Evolutionary conservation across 1,140 invertebrate species (phyloP).

Genomic region (Calephelis virginiensis): DNA sequence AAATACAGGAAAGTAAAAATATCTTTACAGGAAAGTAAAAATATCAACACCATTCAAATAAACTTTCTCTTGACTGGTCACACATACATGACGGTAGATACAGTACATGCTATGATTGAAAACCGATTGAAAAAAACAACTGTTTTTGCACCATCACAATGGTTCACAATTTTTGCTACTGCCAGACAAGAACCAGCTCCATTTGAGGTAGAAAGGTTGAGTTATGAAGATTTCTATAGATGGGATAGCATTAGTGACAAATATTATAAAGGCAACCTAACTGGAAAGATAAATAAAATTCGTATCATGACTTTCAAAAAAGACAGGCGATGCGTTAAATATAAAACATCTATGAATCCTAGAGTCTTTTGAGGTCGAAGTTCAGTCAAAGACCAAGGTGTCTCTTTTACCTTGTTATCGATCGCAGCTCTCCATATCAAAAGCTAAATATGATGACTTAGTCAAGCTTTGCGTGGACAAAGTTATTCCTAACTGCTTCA

Average conservation of each 20-base stretch:
- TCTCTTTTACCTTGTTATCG: too few species aligned
- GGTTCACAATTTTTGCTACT: conserved; percentile 27
- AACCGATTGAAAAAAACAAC: conserved; percentile 32
- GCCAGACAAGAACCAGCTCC: conserved; percentile 21
- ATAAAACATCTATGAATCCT: conserved; percentile 21
- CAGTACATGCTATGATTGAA: conserved; percentile 15
- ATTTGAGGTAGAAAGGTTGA: too few species aligned
- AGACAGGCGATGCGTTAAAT: conserved; percentile 9
- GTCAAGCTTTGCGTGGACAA: conserved; percentile 27
- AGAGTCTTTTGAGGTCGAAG: too few species aligned
- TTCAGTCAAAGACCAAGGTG: too few species aligned
- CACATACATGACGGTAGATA: conserved; percentile 30
- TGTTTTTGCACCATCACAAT: conserved; percentile 39
- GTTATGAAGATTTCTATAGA: conserved; percentile 22
- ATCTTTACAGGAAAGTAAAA: not conserved
- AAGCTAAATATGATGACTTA: conserved; percentile 11
- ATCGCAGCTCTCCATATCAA: too few species aligned
- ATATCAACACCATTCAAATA: conserved; percentile 6
- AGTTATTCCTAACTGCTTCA: conserved; percentile 23
- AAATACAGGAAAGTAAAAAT: too few species aligned
- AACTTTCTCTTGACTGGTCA: conserved; percentile 29
- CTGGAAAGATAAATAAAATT: conserved; percentile 26
- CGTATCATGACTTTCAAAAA: conserved; percentile 30
- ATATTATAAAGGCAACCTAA: conserved; percentile 15
- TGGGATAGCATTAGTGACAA: conserved; percentile 25